A percentile compares a stretch with the other conserved stretches of the same genome.
Conservation (phyloP, 2,888 invertebrate species). For the Phrixothrix hirtus region DNA sequence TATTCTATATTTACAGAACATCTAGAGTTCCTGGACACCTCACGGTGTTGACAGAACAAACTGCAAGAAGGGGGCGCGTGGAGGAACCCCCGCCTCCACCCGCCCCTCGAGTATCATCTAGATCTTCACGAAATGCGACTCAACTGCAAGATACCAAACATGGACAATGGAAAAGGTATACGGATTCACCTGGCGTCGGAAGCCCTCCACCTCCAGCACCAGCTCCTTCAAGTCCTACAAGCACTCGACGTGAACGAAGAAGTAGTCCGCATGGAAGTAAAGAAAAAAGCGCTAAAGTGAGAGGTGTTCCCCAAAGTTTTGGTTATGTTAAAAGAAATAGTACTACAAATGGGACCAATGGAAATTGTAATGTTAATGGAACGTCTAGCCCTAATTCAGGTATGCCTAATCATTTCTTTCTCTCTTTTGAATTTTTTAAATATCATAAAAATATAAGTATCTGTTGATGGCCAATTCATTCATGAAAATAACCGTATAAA, state of each 20-base stretch:
- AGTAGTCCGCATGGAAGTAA: constrained; percentile 55
- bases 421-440: no score
- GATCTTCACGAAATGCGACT: constrained; percentile 42
- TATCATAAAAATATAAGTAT: no score
- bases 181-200: constrained; percentile 67
- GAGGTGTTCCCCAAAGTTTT: constrained; percentile 79
- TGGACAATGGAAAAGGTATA: constrained; percentile 67
- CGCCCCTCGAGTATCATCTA: constrained; percentile 47
- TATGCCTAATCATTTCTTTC: no score
- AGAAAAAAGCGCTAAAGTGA: constrained; percentile 65
- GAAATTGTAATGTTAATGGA: constrained; percentile 52
- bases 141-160: constrained; percentile 45
- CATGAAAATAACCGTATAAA: no score
- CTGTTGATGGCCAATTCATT: no score
- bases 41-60: constrained; percentile 60
- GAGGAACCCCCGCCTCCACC: constrained; percentile 60
- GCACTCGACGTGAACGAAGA: constrained; percentile 52
- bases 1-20: constrained; percentile 36
- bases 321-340: constrained; percentile 78
- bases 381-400: constrained; percentile 38
- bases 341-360: constrained; percentile 56
- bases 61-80: constrained; percentile 60
- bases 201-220: constrained; percentile 64
- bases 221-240: constrained; percentile 54
- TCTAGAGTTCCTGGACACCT: constrained; percentile 56